phyloP scores from a whole-genome alignment of 2,797 vertebrate genomes.

The Sebastes vulpes region DNA sequence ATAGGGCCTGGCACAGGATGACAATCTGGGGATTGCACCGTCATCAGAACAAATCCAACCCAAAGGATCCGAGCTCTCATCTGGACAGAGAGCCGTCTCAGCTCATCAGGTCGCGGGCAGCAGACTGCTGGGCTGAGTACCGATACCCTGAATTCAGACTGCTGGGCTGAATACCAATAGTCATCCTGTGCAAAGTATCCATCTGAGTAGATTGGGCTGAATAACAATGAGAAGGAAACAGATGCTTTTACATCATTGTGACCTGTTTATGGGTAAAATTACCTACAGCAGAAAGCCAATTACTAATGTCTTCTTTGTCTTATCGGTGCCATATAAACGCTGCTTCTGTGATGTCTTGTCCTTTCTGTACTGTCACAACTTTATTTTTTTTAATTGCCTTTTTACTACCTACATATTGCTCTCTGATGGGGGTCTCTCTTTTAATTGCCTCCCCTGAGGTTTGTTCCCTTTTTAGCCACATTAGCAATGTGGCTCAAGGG shows the following conservation, averaged over 20 bases:
- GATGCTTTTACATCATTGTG: neutral
- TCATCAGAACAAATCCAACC: constrained; percentile 57
- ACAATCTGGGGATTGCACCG: constrained; percentile 42
- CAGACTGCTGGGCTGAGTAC: constrained; percentile 32
- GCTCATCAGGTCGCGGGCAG: constrained; percentile 52
- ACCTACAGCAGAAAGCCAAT: neutral
- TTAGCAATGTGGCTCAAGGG: neutral
- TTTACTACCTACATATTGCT: neutral
- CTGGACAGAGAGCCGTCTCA: constrained; percentile 48
- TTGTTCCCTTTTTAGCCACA: neutral
- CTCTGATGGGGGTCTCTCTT: neutral
- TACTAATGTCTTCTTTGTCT: neutral
- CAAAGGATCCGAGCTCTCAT: constrained; percentile 50
- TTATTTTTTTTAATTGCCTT: neutral
- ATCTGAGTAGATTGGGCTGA: neutral
- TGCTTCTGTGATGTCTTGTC: neutral
- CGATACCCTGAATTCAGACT: constrained; percentile 18
- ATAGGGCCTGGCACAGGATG: constrained; percentile 17
- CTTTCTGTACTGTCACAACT: neutral
- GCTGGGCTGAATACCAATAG: constrained; percentile 39
- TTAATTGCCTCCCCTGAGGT: constrained; percentile 22
- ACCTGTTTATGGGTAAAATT: neutral
- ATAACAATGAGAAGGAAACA: neutral
- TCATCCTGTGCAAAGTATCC: neutral
- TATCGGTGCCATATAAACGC: neutral